Conservation (phyloP, 2,797 vertebrate species). For the Alauda arvensis region DNA sequence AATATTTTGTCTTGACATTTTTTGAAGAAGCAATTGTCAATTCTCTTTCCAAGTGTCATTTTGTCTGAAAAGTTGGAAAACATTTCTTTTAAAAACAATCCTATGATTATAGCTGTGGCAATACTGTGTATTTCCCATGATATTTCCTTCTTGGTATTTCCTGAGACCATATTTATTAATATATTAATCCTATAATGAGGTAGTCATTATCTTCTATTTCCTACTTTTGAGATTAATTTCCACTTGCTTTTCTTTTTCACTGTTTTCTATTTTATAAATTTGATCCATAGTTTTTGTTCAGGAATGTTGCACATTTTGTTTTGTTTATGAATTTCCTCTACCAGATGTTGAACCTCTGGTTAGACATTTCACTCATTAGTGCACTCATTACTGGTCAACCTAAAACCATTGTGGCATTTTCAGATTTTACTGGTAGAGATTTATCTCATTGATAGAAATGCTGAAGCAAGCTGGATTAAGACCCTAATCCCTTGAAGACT, state of each 20-base stretch:
- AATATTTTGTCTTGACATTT: not conserved
- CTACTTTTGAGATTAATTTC: not conserved
- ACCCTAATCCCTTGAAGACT: not conserved
- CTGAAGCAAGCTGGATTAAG: not conserved
- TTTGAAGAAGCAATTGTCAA: not conserved
- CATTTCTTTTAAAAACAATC: not conserved
- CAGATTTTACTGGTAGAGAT: not conserved
- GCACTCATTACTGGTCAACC: not conserved
- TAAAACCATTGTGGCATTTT: not conserved
- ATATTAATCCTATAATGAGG: not conserved
- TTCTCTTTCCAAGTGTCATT: not conserved
- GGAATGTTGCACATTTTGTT: not conserved
- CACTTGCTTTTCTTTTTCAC: not conserved
- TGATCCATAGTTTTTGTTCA: not conserved
- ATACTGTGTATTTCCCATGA: not conserved
- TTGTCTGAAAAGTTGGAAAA: not conserved
- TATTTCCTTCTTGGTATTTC: not conserved
- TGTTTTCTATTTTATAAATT: not conserved
- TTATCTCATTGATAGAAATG: not conserved
- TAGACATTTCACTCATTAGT: not conserved
- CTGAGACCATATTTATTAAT: not conserved
- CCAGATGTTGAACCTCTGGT: not conserved
- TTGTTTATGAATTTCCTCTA: not conserved
- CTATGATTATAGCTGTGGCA: not conserved
- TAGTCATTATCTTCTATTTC: not conserved